Base-by-base conservation (phyloP, 1,140 invertebrate genomes). In the Ceratina japonica region DNA sequence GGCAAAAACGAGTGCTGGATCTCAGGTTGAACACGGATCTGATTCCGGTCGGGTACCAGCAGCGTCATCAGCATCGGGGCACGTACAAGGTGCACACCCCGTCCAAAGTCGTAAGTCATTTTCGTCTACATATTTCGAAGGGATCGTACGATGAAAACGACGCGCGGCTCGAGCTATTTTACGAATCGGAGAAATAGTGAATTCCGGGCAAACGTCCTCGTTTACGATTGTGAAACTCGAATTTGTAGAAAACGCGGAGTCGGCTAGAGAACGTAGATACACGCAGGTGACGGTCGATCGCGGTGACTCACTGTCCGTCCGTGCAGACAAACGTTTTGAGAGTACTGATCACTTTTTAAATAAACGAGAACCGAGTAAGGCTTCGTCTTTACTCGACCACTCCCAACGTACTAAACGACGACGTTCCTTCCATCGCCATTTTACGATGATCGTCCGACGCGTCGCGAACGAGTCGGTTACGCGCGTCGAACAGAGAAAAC, bases 1-100 rank as follows among this genome's bases (percentile, higher is more conserved):
- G 94, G 31, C 92, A 94, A 87, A 93, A 95, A 66, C 93, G 95
- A 61, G 89, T 95, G 70, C 92, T 97, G 85, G 96, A 97, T 91
- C 93, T 97, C 65, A 93, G 95, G 85, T 93, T 97, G 81, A 97
- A 97, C 91, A 95, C 95, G 84, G 94, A 96, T 86, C 93, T 97
- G 37, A 93, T 97, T 73, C 94, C 96, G 0, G 93, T 94, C 56
- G 94, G 94, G 79, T 97, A 96, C 91, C 95, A 96, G 87, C 92
- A 96, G 86, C 94, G 94, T 81, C 94, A 95, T 89, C 96, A 97
- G 90, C 93, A 95, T 84, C 92, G 18, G 4, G 95, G 95, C 52
- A 88, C 91, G 86, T 93, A 94, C 86, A 94, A 95, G 64, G 92
- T 95, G 63, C 91, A 95, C 83, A 93, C 91, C 86, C 95, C 95